These are phyloP conservation scores for Bungarus multicinctus DNA, from an alignment of 2,113 vertebrate species.

Conservation along the genomic window DNA sequence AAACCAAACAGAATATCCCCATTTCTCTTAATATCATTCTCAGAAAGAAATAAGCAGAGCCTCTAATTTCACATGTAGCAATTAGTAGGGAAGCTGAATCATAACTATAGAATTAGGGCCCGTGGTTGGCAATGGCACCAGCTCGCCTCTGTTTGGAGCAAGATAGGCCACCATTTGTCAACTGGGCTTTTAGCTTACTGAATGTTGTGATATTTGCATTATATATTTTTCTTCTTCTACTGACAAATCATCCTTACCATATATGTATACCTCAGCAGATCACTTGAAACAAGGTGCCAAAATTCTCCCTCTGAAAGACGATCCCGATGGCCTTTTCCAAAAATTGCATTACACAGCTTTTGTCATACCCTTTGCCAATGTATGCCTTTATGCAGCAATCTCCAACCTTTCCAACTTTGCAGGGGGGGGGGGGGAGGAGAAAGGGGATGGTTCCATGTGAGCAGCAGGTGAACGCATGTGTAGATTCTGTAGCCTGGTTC, in stretches of 20 bases:
- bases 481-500: too few species aligned
- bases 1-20: conserved; percentile 43
- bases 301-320: neutral
- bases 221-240: neutral
- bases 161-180: neutral
- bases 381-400: neutral
- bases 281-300: neutral
- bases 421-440: too few species aligned
- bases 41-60: conserved; percentile 36
- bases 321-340: neutral
- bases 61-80: neutral
- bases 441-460: too few species aligned
- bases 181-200: neutral
- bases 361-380: neutral
- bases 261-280: neutral
- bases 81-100: conserved; percentile 25
- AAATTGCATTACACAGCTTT: neutral
- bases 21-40: conserved; percentile 1
- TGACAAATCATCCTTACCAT: neutral
- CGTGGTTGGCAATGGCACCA: conserved; percentile 32
- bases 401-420: too few species aligned
- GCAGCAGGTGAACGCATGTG: too few species aligned
- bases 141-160: neutral
- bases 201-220: neutral
- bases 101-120: conserved; percentile 34